Base-by-base conservation (phyloP, 1,140 invertebrate genomes). In the Papilio xuthus region DNA sequence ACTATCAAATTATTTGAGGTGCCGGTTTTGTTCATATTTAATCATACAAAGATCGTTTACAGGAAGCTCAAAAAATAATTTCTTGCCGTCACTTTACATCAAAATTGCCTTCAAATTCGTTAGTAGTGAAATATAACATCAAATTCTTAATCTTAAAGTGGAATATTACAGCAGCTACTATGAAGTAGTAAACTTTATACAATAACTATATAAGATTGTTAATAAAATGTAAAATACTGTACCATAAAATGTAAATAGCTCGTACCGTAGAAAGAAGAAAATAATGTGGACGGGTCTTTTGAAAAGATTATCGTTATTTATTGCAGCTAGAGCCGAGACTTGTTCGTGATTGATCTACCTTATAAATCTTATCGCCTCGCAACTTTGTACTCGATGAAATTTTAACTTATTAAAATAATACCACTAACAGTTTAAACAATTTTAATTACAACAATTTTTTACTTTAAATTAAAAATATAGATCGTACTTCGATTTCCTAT, bases 221-320 rank as follows among this genome's bases (percentile, higher is more conserved):
- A 26, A 32, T 67, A 67, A 67, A 67, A 67, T 18, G 32, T 67
- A 60, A 60, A 60, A 28, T 28, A 32, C 60, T 23, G 9, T 32
- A 67, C 26, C 12, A 67, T 67, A 67, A 67, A 67, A 67, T 67
- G 60, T 67, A 67, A 67, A 67, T 67, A 67, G 60, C 26, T 18
- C 60, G 23, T 67, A 67, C 10, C 13, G 26, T 15, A 15, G 26
- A 67, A 28, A 18, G 60, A 67, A 67, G 23, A 67, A 67, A 67
- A 67, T 67, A 67, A 67, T 67, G 60, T 67, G 60, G 26, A 67
- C 60, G 60, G 60, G 60, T 67, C 60, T 88, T 86, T 83, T 86
- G 84, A 83, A 84, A 88, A 85, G 85, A 88, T 86, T 81, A 82
- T 77, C 84, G 81, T 86, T 86, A 88, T 86, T 88, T 86, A 86